Evolutionary conservation across 2,888 invertebrate genomes (phyloP), one percentile per base, ranked within the genome.

Genomic region (Diplazon laetatorius): DNA sequence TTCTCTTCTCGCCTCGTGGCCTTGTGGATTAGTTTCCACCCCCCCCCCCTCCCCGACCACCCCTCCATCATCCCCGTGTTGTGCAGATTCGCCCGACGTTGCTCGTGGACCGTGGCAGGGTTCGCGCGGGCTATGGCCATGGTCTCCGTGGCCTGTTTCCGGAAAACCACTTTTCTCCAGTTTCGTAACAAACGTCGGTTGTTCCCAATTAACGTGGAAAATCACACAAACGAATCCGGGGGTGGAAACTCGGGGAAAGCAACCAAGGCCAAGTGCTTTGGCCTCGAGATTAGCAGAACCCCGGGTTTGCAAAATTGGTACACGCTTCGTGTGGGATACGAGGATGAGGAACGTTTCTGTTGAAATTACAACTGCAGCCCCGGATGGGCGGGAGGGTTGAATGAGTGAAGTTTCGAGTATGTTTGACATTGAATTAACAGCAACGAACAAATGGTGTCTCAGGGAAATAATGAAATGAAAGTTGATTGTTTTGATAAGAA

Each of bases 1-100:
- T 42, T 18, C 35, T 3, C 44, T 74, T 69, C 66, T 73, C 66
- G 68, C 55, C 57, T 63, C 42, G 73, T 60, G 71, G 72, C 74
- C 52, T 57, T 59, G 57, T 60, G 78, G 77, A 82, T 82, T 77
- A 80, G 78, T 82, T 77, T 82, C 22, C 62, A 55, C 52, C 69
- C n/a, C n/a, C n/a, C n/a, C n/a, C n/a, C n/a, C n/a, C n/a, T n/a
- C n/a, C n/a, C n/a, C n/a, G n/a, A n/a, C n/a, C n/a, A n/a, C n/a
- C n/a, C n/a, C n/a, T n/a, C n/a, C n/a, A n/a, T n/a, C n/a, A n/a
- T n/a, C n/a, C n/a, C n/a, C n/a, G 72, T 78, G 76, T 78, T 74
- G 66, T 48, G 73, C 76, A 35, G 63, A 46, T 65, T 70, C 63
- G 30, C 63, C 14, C 30, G 62, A 52, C n/a, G 8, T 22, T 9